Evolutionary conservation across 2,888 invertebrate genomes (phyloP).

Genomic region (Pristionchus arcanus): DNA sequence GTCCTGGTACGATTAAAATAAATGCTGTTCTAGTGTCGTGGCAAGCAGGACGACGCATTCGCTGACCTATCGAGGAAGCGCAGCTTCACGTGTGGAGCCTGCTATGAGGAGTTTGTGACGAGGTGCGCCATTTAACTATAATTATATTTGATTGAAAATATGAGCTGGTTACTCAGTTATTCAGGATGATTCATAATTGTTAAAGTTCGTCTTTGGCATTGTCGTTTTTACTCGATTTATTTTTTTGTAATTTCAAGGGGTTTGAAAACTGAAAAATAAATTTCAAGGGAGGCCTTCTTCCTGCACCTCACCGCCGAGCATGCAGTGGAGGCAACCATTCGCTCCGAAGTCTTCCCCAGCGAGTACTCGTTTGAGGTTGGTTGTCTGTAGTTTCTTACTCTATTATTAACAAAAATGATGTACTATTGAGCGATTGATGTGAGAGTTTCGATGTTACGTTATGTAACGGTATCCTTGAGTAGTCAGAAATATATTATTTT

Average conservation of each 20-base stretch:
- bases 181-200: not conserved
- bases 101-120: constrained; percentile 64
- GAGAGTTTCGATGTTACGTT: not conserved
- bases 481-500: not conserved
- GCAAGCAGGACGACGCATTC: constrained; percentile 58
- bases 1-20: not conserved
- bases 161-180: not conserved
- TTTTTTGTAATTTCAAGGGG: not conserved
- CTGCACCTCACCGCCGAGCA: constrained; percentile 61
- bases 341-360: constrained; percentile 60
- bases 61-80: constrained; percentile 60
- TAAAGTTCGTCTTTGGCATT: not conserved
- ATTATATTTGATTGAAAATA: constrained; percentile 56
- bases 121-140: constrained; percentile 59
- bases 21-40: constrained; percentile 58
- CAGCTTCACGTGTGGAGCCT: constrained; percentile 67
- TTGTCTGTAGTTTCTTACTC: not conserved
- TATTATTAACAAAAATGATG: too few relatives aligned
- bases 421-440: not conserved
- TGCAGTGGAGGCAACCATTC: constrained; percentile 65
- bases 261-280: too few relatives aligned
- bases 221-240: not conserved
- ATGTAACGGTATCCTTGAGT: too few relatives aligned
- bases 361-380: constrained; percentile 62
- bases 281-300: constrained; percentile 39